These are phyloP conservation scores for Eupelmus urozonus DNA, from an alignment of 2,888 invertebrate species.

Conservation along the genomic window DNA sequence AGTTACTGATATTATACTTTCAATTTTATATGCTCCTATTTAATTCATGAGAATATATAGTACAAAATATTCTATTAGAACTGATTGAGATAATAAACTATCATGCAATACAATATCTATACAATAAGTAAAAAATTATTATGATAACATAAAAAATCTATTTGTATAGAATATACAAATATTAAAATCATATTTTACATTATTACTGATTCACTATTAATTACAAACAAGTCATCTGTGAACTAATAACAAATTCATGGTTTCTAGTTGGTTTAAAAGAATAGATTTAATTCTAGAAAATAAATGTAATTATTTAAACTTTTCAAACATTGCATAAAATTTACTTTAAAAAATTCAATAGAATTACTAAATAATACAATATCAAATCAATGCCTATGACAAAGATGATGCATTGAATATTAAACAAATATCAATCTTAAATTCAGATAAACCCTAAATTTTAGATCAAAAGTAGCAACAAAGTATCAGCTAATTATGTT, in stretches of 20 bases:
- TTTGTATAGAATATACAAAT: conserved; percentile 26
- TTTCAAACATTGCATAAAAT: conserved; percentile 27
- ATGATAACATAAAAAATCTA: conserved; percentile 36
- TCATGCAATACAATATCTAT: conserved; percentile 21
- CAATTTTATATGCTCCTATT: neutral
- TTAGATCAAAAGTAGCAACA: too few species aligned
- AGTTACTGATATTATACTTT: neutral
- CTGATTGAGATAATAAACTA: conserved; percentile 16
- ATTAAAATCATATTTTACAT: conserved; percentile 36
- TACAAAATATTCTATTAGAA: conserved; percentile 8
- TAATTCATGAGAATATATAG: neutral
- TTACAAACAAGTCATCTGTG: conserved; percentile 24
- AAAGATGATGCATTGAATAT: neutral
- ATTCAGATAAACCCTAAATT: too few species aligned
- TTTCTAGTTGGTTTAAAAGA: conserved; percentile 1
- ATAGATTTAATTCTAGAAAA: neutral
- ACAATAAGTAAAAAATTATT: conserved; percentile 21
- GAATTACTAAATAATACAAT: conserved; percentile 16
- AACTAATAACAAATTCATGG: conserved; percentile 18
- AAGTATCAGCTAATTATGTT: neutral
- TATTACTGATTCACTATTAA: conserved; percentile 17
- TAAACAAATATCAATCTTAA: neutral
- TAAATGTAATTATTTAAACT: neutral
- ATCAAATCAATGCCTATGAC: conserved; percentile 9
- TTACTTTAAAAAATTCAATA: neutral